phyloP scores from a whole-genome alignment of 2,888 invertebrate species.

The Amiota minor region DNA sequence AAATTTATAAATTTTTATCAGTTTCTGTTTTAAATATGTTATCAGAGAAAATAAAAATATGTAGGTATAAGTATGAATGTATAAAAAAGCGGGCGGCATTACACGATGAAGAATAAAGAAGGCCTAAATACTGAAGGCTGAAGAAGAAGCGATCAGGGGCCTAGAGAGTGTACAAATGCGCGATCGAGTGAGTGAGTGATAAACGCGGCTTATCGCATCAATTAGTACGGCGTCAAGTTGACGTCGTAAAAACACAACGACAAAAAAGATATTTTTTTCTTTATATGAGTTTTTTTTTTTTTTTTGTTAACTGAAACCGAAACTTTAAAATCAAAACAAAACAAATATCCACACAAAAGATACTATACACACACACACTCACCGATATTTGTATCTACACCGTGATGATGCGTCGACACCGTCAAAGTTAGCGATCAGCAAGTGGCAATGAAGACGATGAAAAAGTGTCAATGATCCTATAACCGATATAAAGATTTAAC shows the following conservation, averaged over 20 bases:
- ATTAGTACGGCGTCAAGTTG: constrained; percentile 67
- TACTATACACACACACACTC: constrained; percentile 33
- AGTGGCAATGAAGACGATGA: constrained; percentile 23
- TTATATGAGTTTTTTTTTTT: constrained; percentile 3
- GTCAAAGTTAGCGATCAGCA: not conserved
- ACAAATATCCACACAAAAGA: constrained; percentile 21
- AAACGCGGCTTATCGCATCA: constrained; percentile 65
- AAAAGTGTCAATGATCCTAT: constrained; percentile 67
- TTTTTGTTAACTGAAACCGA: constrained; percentile 16
- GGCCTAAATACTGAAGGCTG: no score
- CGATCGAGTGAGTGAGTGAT: constrained; percentile 60
- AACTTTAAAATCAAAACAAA: constrained; percentile 27
- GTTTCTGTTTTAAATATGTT: constrained; percentile 25
- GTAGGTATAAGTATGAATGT: no score
- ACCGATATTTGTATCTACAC: constrained; percentile 24
- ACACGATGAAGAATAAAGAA: not conserved
- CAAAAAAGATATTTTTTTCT: not conserved
- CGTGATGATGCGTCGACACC: constrained; percentile 29
- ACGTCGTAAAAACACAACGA: constrained; percentile 57
- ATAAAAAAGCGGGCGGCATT: constrained; percentile 19
- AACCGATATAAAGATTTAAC: constrained; percentile 59
- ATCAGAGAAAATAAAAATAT: constrained; percentile 1
- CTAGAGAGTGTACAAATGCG: constrained; percentile 1
- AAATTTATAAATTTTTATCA: constrained; percentile 28
- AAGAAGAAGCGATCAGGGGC: no score